Evolutionary conservation across 2,888 invertebrate genomes (phyloP).

Genomic region (Mesorhabditis sp.): DNA sequence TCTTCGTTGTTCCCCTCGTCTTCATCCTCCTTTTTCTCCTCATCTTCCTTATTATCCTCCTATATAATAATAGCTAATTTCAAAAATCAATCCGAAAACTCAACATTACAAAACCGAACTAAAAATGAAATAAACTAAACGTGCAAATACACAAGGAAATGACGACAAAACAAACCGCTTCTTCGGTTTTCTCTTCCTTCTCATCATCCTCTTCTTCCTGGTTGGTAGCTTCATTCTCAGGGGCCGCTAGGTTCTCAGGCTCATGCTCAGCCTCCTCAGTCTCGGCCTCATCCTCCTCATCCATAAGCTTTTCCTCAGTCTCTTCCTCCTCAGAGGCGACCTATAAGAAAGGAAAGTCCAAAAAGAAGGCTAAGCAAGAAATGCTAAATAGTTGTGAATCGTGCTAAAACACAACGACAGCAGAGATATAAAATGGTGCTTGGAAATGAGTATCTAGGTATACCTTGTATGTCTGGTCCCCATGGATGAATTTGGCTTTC

Average conservation of each 20-base stretch:
- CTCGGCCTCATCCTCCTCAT: neutral
- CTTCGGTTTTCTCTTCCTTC: neutral
- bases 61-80: neutral
- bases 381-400: neutral
- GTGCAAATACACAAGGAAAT: neutral
- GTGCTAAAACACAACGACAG: conserved; percentile 6
- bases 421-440: too few species aligned
- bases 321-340: neutral
- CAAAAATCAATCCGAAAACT: neutral
- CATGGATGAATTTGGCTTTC: conserved; percentile 32
- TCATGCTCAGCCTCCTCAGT: conserved; percentile 14
- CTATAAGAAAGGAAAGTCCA: neutral
- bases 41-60: conserved; percentile 12
- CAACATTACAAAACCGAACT: neutral
- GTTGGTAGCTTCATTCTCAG: neutral
- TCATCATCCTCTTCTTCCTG: conserved; percentile 7
- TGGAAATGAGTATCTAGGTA: neutral
- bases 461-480: conserved; percentile 29
- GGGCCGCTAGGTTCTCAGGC: conserved; percentile 7
- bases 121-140: neutral
- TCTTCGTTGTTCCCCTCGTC: conserved; percentile 13
- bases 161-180: neutral
- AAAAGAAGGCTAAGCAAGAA: neutral
- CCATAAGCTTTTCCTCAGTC: neutral
- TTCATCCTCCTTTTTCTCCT: conserved; percentile 13